Evolutionary conservation across 53 echinoderm and acorn worm genomes (phyloP).

Genomic region (Actinopyga echinites): DNA sequence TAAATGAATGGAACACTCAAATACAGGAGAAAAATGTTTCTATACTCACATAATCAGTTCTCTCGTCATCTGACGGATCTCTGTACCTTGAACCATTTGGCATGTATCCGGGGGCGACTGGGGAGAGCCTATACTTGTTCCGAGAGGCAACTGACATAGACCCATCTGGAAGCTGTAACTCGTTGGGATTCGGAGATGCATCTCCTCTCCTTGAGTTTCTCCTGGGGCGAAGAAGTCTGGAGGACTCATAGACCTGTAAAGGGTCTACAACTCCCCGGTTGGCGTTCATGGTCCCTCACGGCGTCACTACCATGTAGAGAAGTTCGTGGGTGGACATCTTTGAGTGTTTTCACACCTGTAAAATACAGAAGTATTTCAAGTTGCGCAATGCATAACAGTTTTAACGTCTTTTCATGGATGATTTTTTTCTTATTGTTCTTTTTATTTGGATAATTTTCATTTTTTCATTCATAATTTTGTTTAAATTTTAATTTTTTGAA

Average conservation of each 20-base stretch:
- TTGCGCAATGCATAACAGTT: too few relatives aligned
- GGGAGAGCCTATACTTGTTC: constrained; percentile 65
- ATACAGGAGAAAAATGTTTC: background rate
- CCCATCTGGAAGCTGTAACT: constrained; percentile 9
- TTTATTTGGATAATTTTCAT: too few relatives aligned
- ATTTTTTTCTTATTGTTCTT: too few relatives aligned
- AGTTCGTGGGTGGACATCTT: too few relatives aligned
- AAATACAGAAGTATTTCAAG: too few relatives aligned
- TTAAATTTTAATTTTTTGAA: too few relatives aligned
- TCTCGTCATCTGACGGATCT: constrained; percentile 44
- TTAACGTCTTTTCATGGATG: too few relatives aligned
- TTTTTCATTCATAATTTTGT: too few relatives aligned
- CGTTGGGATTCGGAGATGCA: background rate
- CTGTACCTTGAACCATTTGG: constrained; percentile 54
- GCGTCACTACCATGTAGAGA: too few relatives aligned
- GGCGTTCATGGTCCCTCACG: constrained; percentile 12
- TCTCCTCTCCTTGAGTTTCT: background rate
- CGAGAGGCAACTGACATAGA: constrained; percentile 49
- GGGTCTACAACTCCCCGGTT: background rate
- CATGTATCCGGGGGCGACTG: constrained; percentile 68
- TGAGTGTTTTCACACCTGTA: too few relatives aligned
- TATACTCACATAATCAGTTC: constrained; percentile 37
- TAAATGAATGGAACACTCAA: background rate
- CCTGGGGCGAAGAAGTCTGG: background rate
- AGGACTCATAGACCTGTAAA: background rate